These are phyloP conservation scores for Rousettus madagascariensis DNA, from an alignment of 2,797 vertebrate species.

Conservation along the genomic window DNA sequence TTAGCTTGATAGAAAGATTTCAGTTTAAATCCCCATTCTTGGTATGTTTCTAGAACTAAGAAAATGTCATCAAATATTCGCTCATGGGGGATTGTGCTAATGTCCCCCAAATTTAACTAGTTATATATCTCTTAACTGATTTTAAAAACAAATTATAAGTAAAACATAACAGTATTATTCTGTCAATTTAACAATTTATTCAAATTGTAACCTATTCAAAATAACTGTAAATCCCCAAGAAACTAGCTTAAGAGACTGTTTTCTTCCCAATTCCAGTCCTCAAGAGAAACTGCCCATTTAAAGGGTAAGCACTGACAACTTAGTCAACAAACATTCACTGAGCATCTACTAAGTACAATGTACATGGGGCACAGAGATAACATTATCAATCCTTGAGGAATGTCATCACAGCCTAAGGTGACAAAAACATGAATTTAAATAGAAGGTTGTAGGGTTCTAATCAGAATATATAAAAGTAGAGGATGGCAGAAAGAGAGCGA, in stretches of 20 bases:
- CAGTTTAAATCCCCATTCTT: background rate
- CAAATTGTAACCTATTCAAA: slow-evolving; percentile 33
- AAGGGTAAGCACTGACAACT: background rate
- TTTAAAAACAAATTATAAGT: slow-evolving; percentile 5
- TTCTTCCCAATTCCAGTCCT: background rate
- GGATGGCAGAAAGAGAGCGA: background rate
- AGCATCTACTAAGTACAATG: background rate
- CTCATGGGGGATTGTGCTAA: background rate
- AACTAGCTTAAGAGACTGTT: background rate
- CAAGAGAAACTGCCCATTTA: background rate
- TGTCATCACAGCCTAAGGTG: background rate
- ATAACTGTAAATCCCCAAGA: background rate
- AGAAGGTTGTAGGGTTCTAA: background rate
- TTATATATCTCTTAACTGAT: background rate
- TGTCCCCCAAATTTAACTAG: background rate
- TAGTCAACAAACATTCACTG: background rate
- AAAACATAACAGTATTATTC: background rate
- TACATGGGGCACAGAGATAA: background rate
- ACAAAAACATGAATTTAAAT: background rate
- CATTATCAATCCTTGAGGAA: background rate
- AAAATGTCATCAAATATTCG: slow-evolving; percentile 40
- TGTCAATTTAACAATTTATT: background rate
- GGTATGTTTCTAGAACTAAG: background rate
- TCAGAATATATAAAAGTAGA: background rate
- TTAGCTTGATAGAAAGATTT: background rate